Base-by-base conservation (phyloP, 2,888 invertebrate genomes). In the Agonum fuliginosum region DNA sequence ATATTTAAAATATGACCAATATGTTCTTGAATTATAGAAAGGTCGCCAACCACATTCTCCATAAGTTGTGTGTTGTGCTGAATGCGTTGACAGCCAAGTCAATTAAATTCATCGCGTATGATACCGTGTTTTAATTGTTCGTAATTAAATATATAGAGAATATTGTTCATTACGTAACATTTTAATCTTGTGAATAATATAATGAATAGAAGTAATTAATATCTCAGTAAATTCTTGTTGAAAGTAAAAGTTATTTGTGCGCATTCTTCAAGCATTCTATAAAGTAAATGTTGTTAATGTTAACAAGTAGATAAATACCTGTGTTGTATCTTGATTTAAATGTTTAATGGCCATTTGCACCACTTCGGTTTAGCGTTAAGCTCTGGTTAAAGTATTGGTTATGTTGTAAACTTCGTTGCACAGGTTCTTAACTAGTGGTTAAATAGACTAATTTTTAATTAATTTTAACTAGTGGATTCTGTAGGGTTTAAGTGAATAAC, bases 1-100 rank as follows among this genome's bases (percentile, higher is more conserved):
- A 30, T 3, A 5, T 30, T 3, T 3, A 14, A 58, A 58, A 58
- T 58, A 58, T 58, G 10, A 58, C 14, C 27, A 27, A 58, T 58
- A 12, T 24, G 54, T 58, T 27, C 54, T 58, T 58, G 54, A 58
- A 58, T 12, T 58, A 48, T 58, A 27, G 27, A 27, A 58, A 58
- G 54, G 54, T 58, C 54, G 54, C 1, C 19, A 20, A n/a, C 1
- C n/a, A 19, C 20, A n/a, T 19, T 48, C 48, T 19, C 20, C 20
- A 10, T 48, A 10, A 10, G 48, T 48, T 48, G 19, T 20, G 0
- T n/a, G 48, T 20, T 48, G 48, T 19, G 48, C 10, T 48, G 20
- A 10, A 48, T 48, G 20, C 6, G 20, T 43, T 43, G 10, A 48
- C 48, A 48, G 46, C n/a, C n/a, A n/a, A n/a, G n/a, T n/a, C n/a